Evolutionary conservation across 1,140 invertebrate genomes (phyloP), one percentile per base, ranked within the genome.

Genomic region (Mylabris phalerata): DNA sequence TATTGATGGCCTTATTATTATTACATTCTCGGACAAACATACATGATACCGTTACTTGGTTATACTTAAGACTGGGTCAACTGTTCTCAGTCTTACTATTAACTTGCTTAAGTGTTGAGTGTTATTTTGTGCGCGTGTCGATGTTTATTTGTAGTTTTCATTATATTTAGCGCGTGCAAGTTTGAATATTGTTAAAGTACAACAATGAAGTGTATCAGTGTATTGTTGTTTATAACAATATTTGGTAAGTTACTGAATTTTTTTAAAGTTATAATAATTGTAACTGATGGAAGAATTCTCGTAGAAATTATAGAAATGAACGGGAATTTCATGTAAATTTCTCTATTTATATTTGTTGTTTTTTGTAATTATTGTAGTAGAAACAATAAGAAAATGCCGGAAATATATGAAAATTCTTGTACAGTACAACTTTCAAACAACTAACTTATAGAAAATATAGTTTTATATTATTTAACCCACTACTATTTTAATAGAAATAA

Each of bases 141-240:
- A 45, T 54, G 51, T 54, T 54, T 54, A 54, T 42, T 38, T 27
- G 51, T 45, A 40, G 46, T 44, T 25, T 52, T 40, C 9, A 32
- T 32, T 7, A 32, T 32, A 32, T 52, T 43, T 11, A 54, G 51
- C 11, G 51, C 42, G 51, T 54, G 51, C 39, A 46, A 45, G 4
- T 32, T 32, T 54, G 42, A 54, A 54, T 54, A 45, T 45, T 27
- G 51, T 52, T 13, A 46, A 13, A 9, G 41, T 45, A 24, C 24
- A 19, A 27, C 51, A 46, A 54, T 54, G 51, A 54, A 46, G 51
- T 54, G 51, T 42, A 54, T 54, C 11, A 54, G 51, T 54, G 41
- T 54, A 38, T 54, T 54, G 24, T 27, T 54, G 39, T 54, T 54
- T 54, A 54, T 54, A 54, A 54, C 51, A 13, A 54, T 54, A 54